These are phyloP conservation scores for Montifringilla adamsi DNA, from an alignment of 2,113 vertebrate genomes.

Conservation along the genomic window DNA sequence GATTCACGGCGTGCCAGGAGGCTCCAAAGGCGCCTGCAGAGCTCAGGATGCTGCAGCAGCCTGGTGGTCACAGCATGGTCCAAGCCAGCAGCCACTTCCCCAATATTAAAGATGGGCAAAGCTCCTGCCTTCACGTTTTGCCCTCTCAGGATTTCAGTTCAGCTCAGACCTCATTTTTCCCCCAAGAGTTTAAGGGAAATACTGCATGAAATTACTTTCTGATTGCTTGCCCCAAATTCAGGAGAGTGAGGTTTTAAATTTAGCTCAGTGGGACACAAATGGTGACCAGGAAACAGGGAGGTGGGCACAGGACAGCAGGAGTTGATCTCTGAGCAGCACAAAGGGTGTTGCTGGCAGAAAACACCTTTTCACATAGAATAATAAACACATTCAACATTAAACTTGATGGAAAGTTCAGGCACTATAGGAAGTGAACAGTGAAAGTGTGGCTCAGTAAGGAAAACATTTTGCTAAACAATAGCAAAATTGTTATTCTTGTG, in stretches of 20 bases:
- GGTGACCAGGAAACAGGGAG: background rate
- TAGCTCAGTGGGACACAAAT: background rate
- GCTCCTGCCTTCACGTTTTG: fast-evolving
- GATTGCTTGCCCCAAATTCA: background rate
- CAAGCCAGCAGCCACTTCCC: background rate
- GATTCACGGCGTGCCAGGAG: fast-evolving
- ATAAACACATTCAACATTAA: background rate
- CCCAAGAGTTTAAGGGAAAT: background rate
- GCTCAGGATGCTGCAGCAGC: background rate
- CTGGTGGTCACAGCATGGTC: fast-evolving
- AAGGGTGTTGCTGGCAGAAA: background rate
- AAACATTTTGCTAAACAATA: background rate
- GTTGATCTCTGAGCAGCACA: background rate
- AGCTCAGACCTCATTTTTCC: background rate
- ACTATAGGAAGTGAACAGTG: fast-evolving
- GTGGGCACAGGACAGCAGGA: fast-evolving
- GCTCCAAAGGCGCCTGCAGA: background rate
- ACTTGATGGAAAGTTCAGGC: background rate
- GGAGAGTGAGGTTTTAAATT: background rate
- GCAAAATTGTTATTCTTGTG: background rate
- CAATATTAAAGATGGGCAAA: fast-evolving
- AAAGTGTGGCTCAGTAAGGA: background rate
- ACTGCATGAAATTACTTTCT: background rate
- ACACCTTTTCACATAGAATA: background rate
- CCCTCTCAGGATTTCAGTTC: background rate